Evolutionary conservation across 1,140 invertebrate species (phyloP), one percentile per base, ranked within the genome.

Genomic region (Papilio machaon): DNA sequence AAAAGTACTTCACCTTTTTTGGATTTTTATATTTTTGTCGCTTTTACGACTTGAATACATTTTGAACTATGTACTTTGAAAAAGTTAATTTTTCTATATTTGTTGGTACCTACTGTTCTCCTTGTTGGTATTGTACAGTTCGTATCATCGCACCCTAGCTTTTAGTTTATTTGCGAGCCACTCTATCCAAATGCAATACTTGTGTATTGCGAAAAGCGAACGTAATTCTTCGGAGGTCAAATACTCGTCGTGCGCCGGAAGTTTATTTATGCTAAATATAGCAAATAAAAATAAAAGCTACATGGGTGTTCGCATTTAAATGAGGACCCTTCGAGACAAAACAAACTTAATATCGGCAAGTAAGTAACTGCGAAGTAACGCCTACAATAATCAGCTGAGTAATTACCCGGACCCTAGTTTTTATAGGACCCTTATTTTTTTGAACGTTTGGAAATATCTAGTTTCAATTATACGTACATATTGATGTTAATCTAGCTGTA

Each of bases 301-400:
- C 43, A 49, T 10, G 73, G 73, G 73, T 75, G n/a, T 80, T 82
- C 46, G 79, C 79, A 82, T 80, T 82, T 80, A 64, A 80, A 80
- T 80, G 23, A 43, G 60, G 60, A 75, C 76, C 64, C 75, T 67
- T 30, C 76, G 70, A 78, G 81, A 76, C 77, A 60, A 80, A 64
- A 78, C 82, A 82, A 82, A 82, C 77, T 80, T 73, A 80, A 80
- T 80, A 80, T 80, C 67, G 79, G 30, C 67, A 49, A 73, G 79
- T 6, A 13, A 15, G 49, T 35, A 73, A 38, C 11, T 49, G 70
- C 35, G 46, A 19, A 6, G 70, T 46, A 73, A 58, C 54, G 54
- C 54, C 17, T 58, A 58, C 54, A 30, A 30, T 2, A 2, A 30
- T 58, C 17, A n/a, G 15, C 2, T 17, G 4, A 52, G 13, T 52